Evolutionary conservation across 2,113 vertebrate species (phyloP), one percentile per base, ranked within the genome.

Genomic region (Oreotrochilus melanogaster): DNA sequence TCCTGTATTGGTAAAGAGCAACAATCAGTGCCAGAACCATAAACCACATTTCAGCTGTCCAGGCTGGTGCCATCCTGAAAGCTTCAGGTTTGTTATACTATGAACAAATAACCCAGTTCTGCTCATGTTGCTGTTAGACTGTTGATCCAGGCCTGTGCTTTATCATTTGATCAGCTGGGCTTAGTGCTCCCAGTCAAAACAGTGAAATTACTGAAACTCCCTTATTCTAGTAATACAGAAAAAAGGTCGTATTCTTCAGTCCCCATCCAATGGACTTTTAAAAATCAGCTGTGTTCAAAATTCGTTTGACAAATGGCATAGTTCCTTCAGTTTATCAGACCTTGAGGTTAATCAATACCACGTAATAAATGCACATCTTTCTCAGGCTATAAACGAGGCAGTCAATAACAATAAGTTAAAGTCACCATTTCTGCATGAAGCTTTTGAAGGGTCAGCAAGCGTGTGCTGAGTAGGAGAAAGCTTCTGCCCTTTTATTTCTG

Each of bases 31-130:
- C 18, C 57, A 60, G n/a, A 25, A 82, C 64, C 53, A 80, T 9
- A 11, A 67, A 72, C 1, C 6, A 4, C 4, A 2, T n/a, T 60
- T 5, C 14, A 10, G 24, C 65, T 9, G 1, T 27, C 64, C 22
- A 14, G 67, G 45, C 50, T 47, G 18, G 13, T 27, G 47, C 24
- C 19, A 28, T 78, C 48, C 56, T n/a, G 47, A 39, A 71, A 72
- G 33, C 37, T 54, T 45, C 0, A 7, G 11, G 30, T 47, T 70
- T 65, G n/a, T 58, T 35, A 14, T 0, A 10, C 42, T 51, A 2
- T 0, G 2, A 56, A 35, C 6, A 31, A 72, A 69, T 53, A 39
- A 60, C 45, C 48, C 1, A 7, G 25, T n/a, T 50, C 39, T 70
- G 27, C 23, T 83, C 30, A 3, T 42, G 18, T 7, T 71, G 33